Percentiles rank a stretch among this genome's conserved stretches.
phyloP scores from a whole-genome alignment of 2,113 vertebrate species.

The Choloepus hoffmanni region DNA sequence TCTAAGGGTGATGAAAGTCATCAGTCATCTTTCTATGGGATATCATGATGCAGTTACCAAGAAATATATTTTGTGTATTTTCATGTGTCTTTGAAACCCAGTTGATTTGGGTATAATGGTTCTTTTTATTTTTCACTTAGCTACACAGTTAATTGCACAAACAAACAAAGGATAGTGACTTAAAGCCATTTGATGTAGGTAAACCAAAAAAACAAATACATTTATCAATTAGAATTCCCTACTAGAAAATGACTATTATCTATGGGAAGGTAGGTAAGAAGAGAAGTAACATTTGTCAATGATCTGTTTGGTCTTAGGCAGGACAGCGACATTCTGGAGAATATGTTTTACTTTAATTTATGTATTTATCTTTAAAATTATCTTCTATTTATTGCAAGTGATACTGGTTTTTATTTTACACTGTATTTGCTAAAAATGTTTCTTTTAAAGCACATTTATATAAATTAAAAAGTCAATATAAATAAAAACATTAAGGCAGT shows the following conservation, averaged over 20 bases:
- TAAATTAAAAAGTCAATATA: not conserved
- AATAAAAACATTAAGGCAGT: not conserved
- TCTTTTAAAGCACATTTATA: not conserved
- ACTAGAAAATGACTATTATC: fast-evolving
- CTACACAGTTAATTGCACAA: too few relatives aligned
- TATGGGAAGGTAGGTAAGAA: not conserved
- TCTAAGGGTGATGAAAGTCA: not conserved
- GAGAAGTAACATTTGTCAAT: not conserved
- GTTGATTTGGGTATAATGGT: too few relatives aligned
- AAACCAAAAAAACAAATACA: not conserved
- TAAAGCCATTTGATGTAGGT: not conserved
- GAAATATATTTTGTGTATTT: not conserved
- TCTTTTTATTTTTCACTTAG: not conserved
- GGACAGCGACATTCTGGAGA: not conserved
- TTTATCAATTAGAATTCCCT: not conserved
- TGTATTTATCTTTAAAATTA: not conserved
- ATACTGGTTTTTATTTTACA: not conserved
- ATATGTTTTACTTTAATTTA: fast-evolving
- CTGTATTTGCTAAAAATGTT: not conserved
- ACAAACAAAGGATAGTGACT: too few relatives aligned
- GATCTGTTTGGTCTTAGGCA: too few relatives aligned
- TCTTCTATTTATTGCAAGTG: not conserved
- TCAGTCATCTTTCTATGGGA: not conserved
- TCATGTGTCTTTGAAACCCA: not conserved
- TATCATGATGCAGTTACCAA: not conserved